Conservation (phyloP, 2,888 invertebrate genomes). For the Buathra laborator region DNA sequence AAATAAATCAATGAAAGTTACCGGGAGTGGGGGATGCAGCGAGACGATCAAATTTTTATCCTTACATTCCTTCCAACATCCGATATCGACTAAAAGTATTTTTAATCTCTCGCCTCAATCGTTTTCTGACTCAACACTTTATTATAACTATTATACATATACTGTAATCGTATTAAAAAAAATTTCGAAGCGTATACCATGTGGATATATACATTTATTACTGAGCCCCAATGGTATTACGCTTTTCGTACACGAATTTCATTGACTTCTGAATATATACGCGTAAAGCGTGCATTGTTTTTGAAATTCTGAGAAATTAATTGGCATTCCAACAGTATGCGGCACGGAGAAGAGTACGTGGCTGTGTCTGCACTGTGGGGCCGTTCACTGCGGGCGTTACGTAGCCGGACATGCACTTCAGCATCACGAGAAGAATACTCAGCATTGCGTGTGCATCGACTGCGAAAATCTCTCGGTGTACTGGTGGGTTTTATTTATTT, state of each 20-base stretch:
- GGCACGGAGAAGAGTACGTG: constrained; percentile 89
- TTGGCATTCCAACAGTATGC: constrained; percentile 86
- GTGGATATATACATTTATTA: constrained; percentile 40
- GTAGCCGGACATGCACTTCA: constrained; percentile 91
- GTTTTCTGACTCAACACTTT: neutral
- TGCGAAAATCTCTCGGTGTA: constrained; percentile 91
- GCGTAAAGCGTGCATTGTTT: constrained; percentile 13
- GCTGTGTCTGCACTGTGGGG: constrained; percentile 92
- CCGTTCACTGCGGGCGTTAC: constrained; percentile 92
- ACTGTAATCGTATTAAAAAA: neutral
- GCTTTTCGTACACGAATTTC: constrained; percentile 33
- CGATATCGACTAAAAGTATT: neutral
- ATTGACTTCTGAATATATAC: constrained; percentile 8
- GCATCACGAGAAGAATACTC: constrained; percentile 88
- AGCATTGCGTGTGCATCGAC: constrained; percentile 92
- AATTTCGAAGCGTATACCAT: constrained; percentile 25
- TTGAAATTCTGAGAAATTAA: constrained; percentile 31
- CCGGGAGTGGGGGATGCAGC: neutral
- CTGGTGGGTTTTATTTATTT: constrained; percentile 87
- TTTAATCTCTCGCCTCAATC: neutral
- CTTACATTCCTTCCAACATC: neutral
- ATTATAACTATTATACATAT: neutral
- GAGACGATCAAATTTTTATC: neutral
- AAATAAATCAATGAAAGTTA: neutral
- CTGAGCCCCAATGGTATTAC: constrained; percentile 51